Percentiles rank a stretch among this genome's conserved stretches.
Evolutionary conservation across 1,140 invertebrate species (phyloP).

Genomic region (Lepidurus arcticus): DNA sequence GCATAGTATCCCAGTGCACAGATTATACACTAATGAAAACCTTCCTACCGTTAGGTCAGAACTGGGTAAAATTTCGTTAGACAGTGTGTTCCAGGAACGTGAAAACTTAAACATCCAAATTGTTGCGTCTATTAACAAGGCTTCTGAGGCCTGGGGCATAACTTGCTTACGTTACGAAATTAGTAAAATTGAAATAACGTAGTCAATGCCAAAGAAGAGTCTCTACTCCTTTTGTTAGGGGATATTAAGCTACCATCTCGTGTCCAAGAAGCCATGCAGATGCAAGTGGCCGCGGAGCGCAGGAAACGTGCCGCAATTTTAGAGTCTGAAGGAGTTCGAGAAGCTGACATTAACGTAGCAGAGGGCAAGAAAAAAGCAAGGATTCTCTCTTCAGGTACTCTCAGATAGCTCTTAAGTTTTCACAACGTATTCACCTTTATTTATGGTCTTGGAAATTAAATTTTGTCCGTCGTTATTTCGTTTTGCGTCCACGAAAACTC

Average conservation of each 20-base stretch:
- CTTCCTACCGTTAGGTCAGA: slow-evolving; percentile 63
- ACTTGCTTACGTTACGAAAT: slow-evolving; percentile 98
- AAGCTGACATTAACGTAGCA: slow-evolving; percentile 95
- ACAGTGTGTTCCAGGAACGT: slow-evolving; percentile 94
- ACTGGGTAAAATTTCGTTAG: slow-evolving; percentile 94
- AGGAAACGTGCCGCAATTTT: slow-evolving; percentile 93
- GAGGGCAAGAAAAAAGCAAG: slow-evolving; percentile 86
- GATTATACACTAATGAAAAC: not conserved
- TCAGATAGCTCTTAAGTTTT: not conserved
- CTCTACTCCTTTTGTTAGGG: slow-evolving; percentile 50
- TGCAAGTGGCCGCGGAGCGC: slow-evolving; percentile 98
- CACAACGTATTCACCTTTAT: not conserved
- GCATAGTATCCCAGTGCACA: not conserved
- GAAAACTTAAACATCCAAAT: slow-evolving; percentile 94
- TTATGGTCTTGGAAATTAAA: not conserved
- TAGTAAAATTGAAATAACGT: slow-evolving; percentile 56
- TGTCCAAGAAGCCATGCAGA: slow-evolving; percentile 99
- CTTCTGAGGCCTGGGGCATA: slow-evolving; percentile 95
- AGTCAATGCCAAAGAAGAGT: slow-evolving; percentile 6
- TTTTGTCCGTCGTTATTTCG: not conserved
- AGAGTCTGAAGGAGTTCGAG: slow-evolving; percentile 90
- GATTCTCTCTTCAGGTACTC: slow-evolving; percentile 83
- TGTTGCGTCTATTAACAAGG: slow-evolving; percentile 96
- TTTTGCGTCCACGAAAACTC: not conserved
- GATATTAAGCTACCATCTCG: slow-evolving; percentile 86